Conservation (phyloP, 2,888 invertebrate genomes). For the Anaspis maculata region DNA sequence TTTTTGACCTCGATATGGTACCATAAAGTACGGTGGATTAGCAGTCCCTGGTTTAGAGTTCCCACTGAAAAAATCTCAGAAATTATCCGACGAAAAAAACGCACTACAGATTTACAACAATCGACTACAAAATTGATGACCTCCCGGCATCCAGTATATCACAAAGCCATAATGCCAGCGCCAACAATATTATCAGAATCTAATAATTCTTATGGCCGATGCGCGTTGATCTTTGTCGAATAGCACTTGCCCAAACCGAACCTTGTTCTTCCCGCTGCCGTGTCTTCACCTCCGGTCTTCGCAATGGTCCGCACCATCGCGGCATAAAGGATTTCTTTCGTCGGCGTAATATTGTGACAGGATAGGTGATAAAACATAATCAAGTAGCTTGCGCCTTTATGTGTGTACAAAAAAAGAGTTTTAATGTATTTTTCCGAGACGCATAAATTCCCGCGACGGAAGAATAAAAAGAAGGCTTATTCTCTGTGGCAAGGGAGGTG, state of each 20-base stretch:
- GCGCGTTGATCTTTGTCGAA: too few relatives aligned
- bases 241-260: slow-evolving; percentile 12
- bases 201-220: slow-evolving; percentile 26
- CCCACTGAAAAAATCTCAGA: too few relatives aligned
- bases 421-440: slow-evolving; percentile 28
- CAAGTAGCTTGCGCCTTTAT: slow-evolving; percentile 35
- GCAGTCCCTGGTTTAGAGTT: too few relatives aligned
- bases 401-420: slow-evolving; percentile 29
- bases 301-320: slow-evolving; percentile 3
- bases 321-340: slow-evolving; percentile 25
- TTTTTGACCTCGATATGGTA: too few relatives aligned
- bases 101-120: too few relatives aligned
- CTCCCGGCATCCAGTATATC: slow-evolving; percentile 15
- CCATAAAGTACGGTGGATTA: too few relatives aligned
- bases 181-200: slow-evolving; percentile 26
- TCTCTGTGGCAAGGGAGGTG: too few relatives aligned
- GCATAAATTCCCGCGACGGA: slow-evolving; percentile 31
- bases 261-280: slow-evolving; percentile 8
- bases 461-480: slow-evolving; percentile 27
- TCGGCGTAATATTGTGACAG: slow-evolving; percentile 34
- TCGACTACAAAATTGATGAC: too few relatives aligned
- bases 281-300: too few relatives aligned
- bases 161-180: too few relatives aligned
- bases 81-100: too few relatives aligned
- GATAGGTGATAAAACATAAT: slow-evolving; percentile 34